phyloP scores from a whole-genome alignment of 2,888 invertebrate genomes.

The Synanthedon tipuliformis region DNA sequence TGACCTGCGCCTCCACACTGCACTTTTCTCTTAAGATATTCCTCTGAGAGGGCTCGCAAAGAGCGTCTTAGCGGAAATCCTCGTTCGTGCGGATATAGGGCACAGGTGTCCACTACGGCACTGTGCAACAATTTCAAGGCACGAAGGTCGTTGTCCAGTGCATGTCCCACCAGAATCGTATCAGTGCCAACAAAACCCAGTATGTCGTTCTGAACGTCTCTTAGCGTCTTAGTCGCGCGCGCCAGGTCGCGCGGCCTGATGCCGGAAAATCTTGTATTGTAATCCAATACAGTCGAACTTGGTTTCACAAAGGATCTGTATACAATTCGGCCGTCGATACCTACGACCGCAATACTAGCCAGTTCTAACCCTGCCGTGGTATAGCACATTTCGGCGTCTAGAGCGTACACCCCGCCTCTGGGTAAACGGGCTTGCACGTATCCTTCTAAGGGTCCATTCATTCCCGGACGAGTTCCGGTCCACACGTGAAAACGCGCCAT shows the following conservation, averaged over 20 bases:
- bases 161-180: constrained; percentile 95
- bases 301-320: constrained; percentile 90
- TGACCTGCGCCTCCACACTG: constrained; percentile 82
- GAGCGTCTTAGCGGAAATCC: constrained; percentile 88
- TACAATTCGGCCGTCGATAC: constrained; percentile 77
- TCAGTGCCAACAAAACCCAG: constrained; percentile 82
- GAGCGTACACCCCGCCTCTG: constrained; percentile 76
- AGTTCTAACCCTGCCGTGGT: constrained; percentile 88
- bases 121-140: constrained; percentile 86
- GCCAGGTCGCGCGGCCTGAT: constrained; percentile 74
- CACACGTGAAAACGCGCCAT: constrained; percentile 79
- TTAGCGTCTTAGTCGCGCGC: constrained; percentile 75
- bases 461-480: constrained; percentile 76
- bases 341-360: constrained; percentile 87
- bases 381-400: constrained; percentile 98
- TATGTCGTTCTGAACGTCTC: constrained; percentile 88
- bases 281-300: constrained; percentile 85
- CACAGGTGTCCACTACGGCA: constrained; percentile 89
- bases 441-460: constrained; percentile 79
- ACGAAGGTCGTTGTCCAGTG: constrained; percentile 92
- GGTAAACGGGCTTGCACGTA: constrained; percentile 72
- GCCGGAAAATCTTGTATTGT: constrained; percentile 96
- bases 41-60: constrained; percentile 80
- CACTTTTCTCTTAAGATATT: constrained; percentile 82
- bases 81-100: constrained; percentile 86